phyloP scores from a whole-genome alignment of 1,140 invertebrate species.

The Pygmarrhopalites habei region DNA sequence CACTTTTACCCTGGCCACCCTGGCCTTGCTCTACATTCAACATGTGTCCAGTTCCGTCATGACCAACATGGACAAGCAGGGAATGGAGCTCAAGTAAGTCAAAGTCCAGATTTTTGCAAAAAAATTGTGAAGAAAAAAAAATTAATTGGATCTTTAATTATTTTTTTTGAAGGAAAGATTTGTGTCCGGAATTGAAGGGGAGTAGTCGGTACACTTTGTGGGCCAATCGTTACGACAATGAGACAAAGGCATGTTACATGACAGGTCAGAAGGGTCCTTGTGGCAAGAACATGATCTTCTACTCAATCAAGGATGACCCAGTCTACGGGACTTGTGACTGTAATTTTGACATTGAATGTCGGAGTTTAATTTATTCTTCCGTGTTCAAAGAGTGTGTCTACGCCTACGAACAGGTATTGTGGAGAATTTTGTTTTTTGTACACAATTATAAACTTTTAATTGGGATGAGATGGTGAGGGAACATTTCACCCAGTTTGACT shows the following conservation, averaged over 20 bases:
- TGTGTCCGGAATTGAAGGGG: constrained; percentile 35
- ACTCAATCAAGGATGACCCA: constrained; percentile 27
- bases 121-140: too few relatives aligned
- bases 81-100: too few relatives aligned
- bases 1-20: too few relatives aligned
- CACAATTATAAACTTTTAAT: too few relatives aligned
- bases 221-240: constrained; percentile 36
- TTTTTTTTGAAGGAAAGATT: constrained; percentile 19
- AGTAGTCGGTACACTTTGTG: constrained; percentile 29
- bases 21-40: too few relatives aligned
- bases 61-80: too few relatives aligned
- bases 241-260: constrained; percentile 28
- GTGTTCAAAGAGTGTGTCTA: constrained; percentile 37
- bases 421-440: neutral
- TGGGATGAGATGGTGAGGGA: too few relatives aligned
- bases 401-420: constrained; percentile 39
- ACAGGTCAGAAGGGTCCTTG: constrained; percentile 37
- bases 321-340: constrained; percentile 38
- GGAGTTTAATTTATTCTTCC: constrained; percentile 35
- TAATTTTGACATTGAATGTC: constrained; percentile 37
- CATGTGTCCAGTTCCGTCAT: too few relatives aligned
- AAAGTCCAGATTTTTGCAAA: too few relatives aligned
- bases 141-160: too few relatives aligned
- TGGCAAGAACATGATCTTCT: constrained; percentile 40
- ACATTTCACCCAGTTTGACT: too few relatives aligned